Evolutionary conservation across 1,140 invertebrate genomes (phyloP).

Genomic region (Zaprionus nigranus): DNA sequence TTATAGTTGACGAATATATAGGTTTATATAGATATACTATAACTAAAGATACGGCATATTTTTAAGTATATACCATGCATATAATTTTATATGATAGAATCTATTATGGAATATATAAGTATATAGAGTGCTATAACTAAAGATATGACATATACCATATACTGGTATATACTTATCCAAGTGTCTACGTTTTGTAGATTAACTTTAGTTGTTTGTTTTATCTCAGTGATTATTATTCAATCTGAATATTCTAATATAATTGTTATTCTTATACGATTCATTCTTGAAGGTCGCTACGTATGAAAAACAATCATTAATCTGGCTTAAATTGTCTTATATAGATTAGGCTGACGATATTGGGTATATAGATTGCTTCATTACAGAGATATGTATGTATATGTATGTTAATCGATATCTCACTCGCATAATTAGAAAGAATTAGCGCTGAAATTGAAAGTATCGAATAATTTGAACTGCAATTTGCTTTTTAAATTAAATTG

Average conservation of each 20-base stretch:
- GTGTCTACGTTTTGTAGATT: not conserved
- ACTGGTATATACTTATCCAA: too few relatives aligned
- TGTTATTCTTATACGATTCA: not conserved
- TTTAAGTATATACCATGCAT: too few relatives aligned
- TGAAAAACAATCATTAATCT: not conserved
- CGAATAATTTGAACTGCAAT: not conserved
- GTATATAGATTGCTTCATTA: conserved; percentile 3
- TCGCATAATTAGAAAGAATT: not conserved
- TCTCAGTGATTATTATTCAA: not conserved
- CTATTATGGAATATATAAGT: too few relatives aligned
- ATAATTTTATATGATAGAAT: too few relatives aligned
- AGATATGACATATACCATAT: too few relatives aligned
- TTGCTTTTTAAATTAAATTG: too few relatives aligned
- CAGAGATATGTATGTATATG: not conserved
- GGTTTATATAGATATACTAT: too few relatives aligned
- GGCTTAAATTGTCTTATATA: not conserved
- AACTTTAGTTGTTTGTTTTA: not conserved
- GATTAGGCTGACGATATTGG: not conserved
- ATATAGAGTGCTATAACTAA: too few relatives aligned
- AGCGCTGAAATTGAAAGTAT: not conserved
- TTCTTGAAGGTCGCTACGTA: not conserved
- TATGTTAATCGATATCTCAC: not conserved
- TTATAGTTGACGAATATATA: too few relatives aligned
- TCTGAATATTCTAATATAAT: not conserved
- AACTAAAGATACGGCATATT: too few relatives aligned